Evolutionary conservation across 2,888 invertebrate species (phyloP), one percentile per base, ranked within the genome.

Genomic region (Lochmaea capreae): DNA sequence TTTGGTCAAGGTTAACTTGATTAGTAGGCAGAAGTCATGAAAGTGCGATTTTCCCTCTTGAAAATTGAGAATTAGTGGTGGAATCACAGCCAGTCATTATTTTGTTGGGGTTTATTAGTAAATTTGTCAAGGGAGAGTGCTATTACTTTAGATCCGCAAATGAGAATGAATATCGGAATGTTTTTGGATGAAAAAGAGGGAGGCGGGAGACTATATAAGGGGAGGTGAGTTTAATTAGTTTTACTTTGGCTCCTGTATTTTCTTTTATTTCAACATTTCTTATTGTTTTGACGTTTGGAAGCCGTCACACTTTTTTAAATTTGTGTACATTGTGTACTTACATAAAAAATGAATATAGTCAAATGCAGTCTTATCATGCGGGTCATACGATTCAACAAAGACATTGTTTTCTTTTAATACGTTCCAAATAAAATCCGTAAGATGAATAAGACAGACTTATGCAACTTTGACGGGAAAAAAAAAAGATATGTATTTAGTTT

Each of bases 21-120:
- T 80, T 80, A 80, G 78, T 72, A 62, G 74, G 70, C 77, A 73
- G 77, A 79, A 80, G 80, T 80, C 80, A 77, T 76, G 73, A 75
- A 72, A 71, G 73, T 76, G 72, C 66, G 59, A 70, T 71, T 65
- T 71, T 76, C 74, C 79, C 77, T 76, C 73, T 71, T 74, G 74
- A 74, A 78, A 81, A 79, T 81, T 77, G 76, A 72, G 76, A 80
- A 81, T 81, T 81, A 81, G 81, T 76, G 81, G 81, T 78, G 68
- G 79, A 80, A 81, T 81, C 81, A 81, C 81, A 72, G 77, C 73
- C 76, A 69, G 73, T 76, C 77, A 73, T 77, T 77, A 79, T 77
- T 76, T 73, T 76, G 78, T 76, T 74, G 76, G 76, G 78, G 76
- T 76, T 75, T 78, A 78, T 78, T 77, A 76, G 74, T 68, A 62